Evolutionary conservation across 2,888 invertebrate genomes (phyloP), one percentile per base, ranked within the genome.

Genomic region (Teleiodes luculella): DNA sequence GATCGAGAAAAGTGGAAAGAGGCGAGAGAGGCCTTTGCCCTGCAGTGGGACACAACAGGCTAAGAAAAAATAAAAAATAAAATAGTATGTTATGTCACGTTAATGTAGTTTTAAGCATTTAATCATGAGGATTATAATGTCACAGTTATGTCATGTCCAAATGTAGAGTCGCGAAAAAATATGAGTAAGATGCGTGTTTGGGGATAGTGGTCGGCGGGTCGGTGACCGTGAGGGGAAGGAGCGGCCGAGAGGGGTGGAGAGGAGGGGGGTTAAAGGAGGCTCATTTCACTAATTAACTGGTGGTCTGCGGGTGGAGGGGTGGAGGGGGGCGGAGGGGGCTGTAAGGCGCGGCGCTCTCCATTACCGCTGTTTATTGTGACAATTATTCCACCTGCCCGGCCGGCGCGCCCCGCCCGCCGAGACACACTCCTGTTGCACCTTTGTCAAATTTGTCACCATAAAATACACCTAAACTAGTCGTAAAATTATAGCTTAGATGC

Each of bases 301-400:
- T 7, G 31, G 28, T 43, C 28, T 43, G 43, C 28, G 43, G 43
- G 43, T 24, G 24, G 55, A 24, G 46, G 63, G 52, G 30, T 36
- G 35, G 51, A 55, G 58, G 16, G 56, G 33, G 45, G 14, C 57
- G 60, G 75, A 74, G 33, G 52, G 39, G 56, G 46, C 55, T 52
- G 43, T 45, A 68, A 78, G 78, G 79, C 69, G 82, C 82, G 83
- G 79, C 68, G 67, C 72, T 78, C 83, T 83, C 85, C 81, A 84
- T 86, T 85, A 84, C 78, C 63, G 72, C 71, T 83, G 84, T 86
- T 85, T 85, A 85, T 84, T 78, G 84, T 83, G 81, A 83, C 85
- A 84, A 84, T 83, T 81, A 83, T 78, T 76, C 72, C 65, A 60
- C 66, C 67, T 63, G 65, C 60, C 57, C 59, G 54, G 49, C 41